phyloP scores from a whole-genome alignment of 2,888 invertebrate genomes.

The Tetragonisca angustula region DNA sequence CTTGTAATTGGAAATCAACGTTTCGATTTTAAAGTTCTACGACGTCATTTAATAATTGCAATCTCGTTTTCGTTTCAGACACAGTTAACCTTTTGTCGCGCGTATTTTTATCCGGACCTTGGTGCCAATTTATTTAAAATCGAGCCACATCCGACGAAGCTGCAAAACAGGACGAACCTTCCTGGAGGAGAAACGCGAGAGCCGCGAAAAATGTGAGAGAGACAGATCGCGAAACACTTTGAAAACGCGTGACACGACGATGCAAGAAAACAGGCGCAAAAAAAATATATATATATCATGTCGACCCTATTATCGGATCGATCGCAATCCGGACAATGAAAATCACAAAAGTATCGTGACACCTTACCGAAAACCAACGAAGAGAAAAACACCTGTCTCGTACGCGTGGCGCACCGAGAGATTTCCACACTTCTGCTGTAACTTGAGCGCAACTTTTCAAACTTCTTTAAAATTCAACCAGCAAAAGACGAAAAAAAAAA shows the following conservation, averaged over 20 bases:
- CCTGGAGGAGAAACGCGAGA: too few relatives aligned
- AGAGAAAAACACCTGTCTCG: neutral
- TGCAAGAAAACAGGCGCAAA: neutral
- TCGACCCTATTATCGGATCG: too few relatives aligned
- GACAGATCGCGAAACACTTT: neutral
- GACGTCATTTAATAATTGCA: neutral
- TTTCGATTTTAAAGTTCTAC: too few relatives aligned
- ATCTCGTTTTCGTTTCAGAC: neutral
- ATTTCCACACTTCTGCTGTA: neutral
- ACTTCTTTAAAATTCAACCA: too few relatives aligned
- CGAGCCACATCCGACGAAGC: too few relatives aligned
- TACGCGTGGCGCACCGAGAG: neutral
- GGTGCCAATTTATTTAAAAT: neutral
- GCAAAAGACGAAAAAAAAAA: neutral
- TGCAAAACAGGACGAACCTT: neutral
- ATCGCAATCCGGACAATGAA: neutral
- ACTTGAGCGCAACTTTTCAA: neutral
- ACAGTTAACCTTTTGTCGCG: neutral
- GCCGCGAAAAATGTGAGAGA: too few relatives aligned
- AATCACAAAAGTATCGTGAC: neutral
- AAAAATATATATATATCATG: neutral
- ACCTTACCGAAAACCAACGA: conserved; percentile 13
- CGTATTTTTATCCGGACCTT: neutral
- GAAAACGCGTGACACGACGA: neutral
- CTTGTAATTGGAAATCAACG: too few relatives aligned